Conservation (phyloP, 2,797 vertebrate species). For the Phataginus tricuspis region DNA sequence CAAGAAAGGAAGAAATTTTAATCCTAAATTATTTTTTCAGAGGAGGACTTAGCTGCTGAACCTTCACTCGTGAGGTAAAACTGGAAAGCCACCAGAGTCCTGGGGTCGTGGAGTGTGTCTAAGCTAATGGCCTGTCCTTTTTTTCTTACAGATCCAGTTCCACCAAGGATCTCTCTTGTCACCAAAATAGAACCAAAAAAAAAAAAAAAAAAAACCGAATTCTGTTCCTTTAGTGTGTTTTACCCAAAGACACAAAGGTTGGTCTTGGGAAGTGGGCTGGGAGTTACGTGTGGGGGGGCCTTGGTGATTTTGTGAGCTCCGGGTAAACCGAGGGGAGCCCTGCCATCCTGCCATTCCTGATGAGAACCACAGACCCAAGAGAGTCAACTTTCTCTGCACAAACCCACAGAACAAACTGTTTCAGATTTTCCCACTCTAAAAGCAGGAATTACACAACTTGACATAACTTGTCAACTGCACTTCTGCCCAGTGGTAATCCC, state of each 20-base stretch:
- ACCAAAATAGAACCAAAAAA: slow-evolving; percentile 64
- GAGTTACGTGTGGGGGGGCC: not conserved
- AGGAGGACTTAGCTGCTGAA: not conserved
- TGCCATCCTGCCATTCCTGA: not conserved
- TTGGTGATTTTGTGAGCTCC: not conserved
- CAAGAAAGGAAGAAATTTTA: not conserved
- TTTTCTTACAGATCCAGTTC: slow-evolving; percentile 77
- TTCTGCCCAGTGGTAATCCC: not conserved
- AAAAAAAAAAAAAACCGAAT: not conserved
- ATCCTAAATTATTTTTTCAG: not conserved
- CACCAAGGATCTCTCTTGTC: slow-evolving; percentile 73
- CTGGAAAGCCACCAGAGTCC: not conserved
- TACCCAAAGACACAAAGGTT: not conserved
- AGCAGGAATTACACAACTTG: not conserved
- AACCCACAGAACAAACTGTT: not conserved
- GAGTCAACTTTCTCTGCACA: not conserved
- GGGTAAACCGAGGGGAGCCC: not conserved
- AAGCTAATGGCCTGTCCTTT: not conserved
- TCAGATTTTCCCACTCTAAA: slow-evolving; percentile 21
- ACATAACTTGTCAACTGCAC: not conserved
- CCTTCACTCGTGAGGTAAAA: not conserved
- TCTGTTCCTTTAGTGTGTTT: slow-evolving; percentile 24
- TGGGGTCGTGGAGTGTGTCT: not conserved
- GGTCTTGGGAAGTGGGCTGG: not conserved
- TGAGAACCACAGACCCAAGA: not conserved